Base-by-base conservation (phyloP, 2,113 vertebrate genomes). In the Pluvialis apricaria region DNA sequence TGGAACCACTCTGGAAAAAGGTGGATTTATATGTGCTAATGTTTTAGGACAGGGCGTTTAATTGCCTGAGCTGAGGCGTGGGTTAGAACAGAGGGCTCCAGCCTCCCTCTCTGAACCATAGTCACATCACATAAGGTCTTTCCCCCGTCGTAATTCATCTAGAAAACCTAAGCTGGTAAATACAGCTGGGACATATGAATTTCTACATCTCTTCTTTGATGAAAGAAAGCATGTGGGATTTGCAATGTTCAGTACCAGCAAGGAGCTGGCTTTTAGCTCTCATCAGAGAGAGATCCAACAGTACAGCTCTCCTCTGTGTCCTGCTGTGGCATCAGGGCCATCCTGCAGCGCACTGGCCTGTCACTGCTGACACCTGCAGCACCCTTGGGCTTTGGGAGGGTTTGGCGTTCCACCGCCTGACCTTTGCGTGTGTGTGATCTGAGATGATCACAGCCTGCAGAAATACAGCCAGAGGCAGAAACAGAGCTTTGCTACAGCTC, bases 391-490 rank as follows among this genome's bases (percentile, higher is more conserved):
- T 82, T 92, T 14, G 7, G 31, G 31, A 88, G 22, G 52, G 24
- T 55, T 92, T 78, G 51, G 65, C 69, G 69, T 29, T 86, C 62
- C 12, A 10, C 40, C 5, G 10, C 47, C 73, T 62, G 86, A 82
- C 88, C 80, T 60, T 51, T 57, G 22, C 0, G 0, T 36, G n/a
- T 44, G 55, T 80, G 65, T 79, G 77, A 91, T 96, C 80, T 70
- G 61, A 65, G 64, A 84, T 62, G 95, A 96, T 95, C 94, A 95
- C 60, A 97, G 95, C 82, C 96, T 78, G 40, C 69, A 93, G 86
- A 78, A 83, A 82, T 36, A 89, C 34, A 89, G 94, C 77, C 92
- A 36, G 72, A 36, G 94, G 92, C 96, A 94, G 86, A 80, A 79
- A 26, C 8, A 83, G 29, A 78, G 24, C 6, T 42, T 68, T 49